Evolutionary conservation across 1,140 invertebrate genomes (phyloP).

Genomic region (Monochamus saltuarius): DNA sequence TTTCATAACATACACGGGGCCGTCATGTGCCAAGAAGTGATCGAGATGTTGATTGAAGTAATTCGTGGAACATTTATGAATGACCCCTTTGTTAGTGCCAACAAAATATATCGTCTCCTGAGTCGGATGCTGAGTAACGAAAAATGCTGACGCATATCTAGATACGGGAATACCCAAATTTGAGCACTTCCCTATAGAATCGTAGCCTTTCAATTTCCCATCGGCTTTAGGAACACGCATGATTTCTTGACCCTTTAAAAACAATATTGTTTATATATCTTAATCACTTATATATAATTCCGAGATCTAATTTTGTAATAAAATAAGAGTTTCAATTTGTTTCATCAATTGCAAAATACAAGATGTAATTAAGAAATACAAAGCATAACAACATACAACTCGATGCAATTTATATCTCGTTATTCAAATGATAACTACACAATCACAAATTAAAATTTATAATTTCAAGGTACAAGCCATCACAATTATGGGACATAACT

Average conservation of each 20-base stretch:
- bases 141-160: conserved; percentile 61
- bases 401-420: too few species aligned
- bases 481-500: too few species aligned
- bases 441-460: too few species aligned
- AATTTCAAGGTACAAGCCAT: too few species aligned
- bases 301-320: too few species aligned
- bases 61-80: conserved; percentile 61
- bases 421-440: too few species aligned
- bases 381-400: too few species aligned
- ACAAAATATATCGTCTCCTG: conserved; percentile 68
- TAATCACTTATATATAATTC: too few species aligned
- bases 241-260: conserved; percentile 54
- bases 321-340: too few species aligned
- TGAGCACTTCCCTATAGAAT: conserved; percentile 52
- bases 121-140: conserved; percentile 67
- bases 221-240: conserved; percentile 65
- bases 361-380: too few species aligned
- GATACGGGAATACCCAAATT: conserved; percentile 57
- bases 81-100: conserved; percentile 79
- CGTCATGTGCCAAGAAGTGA: conserved; percentile 75
- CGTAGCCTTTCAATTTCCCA: conserved; percentile 61
- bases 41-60: conserved; percentile 65
- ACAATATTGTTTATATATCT: not conserved
- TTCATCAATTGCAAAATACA: too few species aligned
- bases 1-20: conserved; percentile 72